Percentiles rank a stretch among this genome's conserved stretches.
These are phyloP conservation scores for Sacculina carcini DNA, from an alignment of 2,888 invertebrate genomes.

Conservation along the genomic window DNA sequence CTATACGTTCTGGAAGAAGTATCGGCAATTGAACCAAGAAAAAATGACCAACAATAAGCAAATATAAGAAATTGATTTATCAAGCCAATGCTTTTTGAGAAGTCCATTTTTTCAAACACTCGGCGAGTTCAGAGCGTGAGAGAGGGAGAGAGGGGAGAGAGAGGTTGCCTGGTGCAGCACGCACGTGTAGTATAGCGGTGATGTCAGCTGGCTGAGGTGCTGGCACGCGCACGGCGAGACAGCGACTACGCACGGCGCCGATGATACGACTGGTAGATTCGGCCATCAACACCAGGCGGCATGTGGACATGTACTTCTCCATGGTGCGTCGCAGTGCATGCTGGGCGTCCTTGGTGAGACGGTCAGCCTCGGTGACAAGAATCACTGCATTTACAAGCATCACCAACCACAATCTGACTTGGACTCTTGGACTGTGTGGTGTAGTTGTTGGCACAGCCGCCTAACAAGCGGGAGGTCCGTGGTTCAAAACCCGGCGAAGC, in stretches of 20 bases:
- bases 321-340: slow-evolving; percentile 92
- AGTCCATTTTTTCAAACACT: not conserved
- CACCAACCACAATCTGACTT: too few relatives aligned
- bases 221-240: slow-evolving; percentile 68
- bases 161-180: not conserved
- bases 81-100: not conserved
- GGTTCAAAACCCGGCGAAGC: too few relatives aligned
- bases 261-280: slow-evolving; percentile 85
- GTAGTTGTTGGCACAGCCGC: too few relatives aligned
- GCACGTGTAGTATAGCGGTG: slow-evolving; percentile 27
- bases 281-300: slow-evolving; percentile 73
- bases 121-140: not conserved
- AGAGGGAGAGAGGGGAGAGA: not conserved
- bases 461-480: too few relatives aligned
- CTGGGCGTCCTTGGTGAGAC: slow-evolving; percentile 86
- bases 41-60: not conserved
- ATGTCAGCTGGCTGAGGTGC: slow-evolving; percentile 62
- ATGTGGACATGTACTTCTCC: slow-evolving; percentile 93
- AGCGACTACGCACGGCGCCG: slow-evolving; percentile 86
- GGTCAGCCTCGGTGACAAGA: slow-evolving; percentile 78
- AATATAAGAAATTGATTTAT: not conserved
- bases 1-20: too few relatives aligned
- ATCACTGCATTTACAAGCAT: slow-evolving; percentile 37
- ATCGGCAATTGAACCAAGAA: too few relatives aligned
- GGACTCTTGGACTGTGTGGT: too few relatives aligned